Base-by-base conservation (phyloP, 2,113 vertebrate genomes). In the Python bivittatus region DNA sequence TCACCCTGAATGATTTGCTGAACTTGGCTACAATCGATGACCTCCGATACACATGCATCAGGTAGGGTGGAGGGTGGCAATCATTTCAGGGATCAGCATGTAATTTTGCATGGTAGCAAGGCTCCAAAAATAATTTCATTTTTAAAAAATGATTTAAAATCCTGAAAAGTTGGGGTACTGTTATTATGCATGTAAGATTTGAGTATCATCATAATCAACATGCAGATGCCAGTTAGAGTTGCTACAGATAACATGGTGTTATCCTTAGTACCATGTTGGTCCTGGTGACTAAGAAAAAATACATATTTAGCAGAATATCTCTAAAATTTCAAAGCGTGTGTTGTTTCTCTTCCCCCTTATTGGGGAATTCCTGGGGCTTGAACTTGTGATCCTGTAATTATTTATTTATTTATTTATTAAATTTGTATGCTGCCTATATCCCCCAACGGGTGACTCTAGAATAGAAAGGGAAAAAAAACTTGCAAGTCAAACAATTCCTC, bases 1-100 rank as follows among this genome's bases (percentile, higher is more conserved):
- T 99, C 97, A 98, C 98, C 88, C 97, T 99, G 95, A 97, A 97
- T n/a, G 94, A 95, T 94, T 97, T 99, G 89, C 96, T 99, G 93
- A 91, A 92, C 93, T 95, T 96, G 58, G 98, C 98, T 94, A 98
- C 97, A 84, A 97, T 96, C 86, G 98, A 99, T 2, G 99, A 99
- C 94, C 97, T 99, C 90, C 96, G 96, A 91, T 99, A 99, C 91
- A 97, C 97, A 57, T 95, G 94, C 68, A 97, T 99, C 96, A 97
- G 97, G 97, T 97, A 96, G 23, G n/a, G 20, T 12, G 15, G 48
- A 20, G 6, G 17, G 4, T 13, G 38, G 86, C 23, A 60, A 20
- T 44, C 27, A 20, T 56, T 48, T 64, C 57, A 44, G 2, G 23
- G 4, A 20, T 33, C 2, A 0, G 72, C 7, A 42, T 79, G 72